A percentile compares a stretch with the other conserved stretches of the same genome.
Evolutionary conservation across 2,888 invertebrate genomes (phyloP).

Genomic region (Synanthedon tipuliformis): DNA sequence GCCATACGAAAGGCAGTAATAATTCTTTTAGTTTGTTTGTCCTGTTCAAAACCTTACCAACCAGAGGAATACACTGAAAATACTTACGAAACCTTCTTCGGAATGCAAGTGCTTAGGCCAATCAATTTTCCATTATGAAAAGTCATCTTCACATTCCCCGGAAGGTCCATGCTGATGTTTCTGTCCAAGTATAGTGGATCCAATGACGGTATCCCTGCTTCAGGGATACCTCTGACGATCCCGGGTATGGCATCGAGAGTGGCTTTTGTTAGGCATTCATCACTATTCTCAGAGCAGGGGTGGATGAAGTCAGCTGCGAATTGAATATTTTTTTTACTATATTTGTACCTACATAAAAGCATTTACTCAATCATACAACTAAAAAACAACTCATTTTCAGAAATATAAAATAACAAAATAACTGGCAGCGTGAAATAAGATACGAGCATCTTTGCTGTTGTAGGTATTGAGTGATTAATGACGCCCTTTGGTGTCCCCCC

Average conservation of each 20-base stretch:
- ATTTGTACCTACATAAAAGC: no score
- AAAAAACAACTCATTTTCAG: no score
- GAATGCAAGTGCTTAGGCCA: constrained; percentile 48
- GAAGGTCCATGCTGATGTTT: constrained; percentile 53
- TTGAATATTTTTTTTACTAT: no score
- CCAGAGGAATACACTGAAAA: neutral
- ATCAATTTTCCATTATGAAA: constrained; percentile 54
- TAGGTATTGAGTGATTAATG: no score
- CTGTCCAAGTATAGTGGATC: constrained; percentile 48
- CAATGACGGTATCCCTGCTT: constrained; percentile 47
- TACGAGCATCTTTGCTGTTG: no score
- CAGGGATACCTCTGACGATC: constrained; percentile 54
- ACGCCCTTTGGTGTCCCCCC: no score
- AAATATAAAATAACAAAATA: no score
- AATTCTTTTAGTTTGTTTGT: neutral
- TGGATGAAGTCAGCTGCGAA: constrained; percentile 57
- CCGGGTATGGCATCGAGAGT: constrained; percentile 55
- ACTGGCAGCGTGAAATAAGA: no score
- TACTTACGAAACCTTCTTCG: constrained; percentile 62
- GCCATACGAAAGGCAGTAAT: neutral
- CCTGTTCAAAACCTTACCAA: neutral
- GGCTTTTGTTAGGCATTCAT: constrained; percentile 60
- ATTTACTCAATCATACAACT: no score
- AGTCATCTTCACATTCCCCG: constrained; percentile 57
- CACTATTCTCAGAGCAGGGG: constrained; percentile 47